Evolutionary conservation across 2,888 invertebrate genomes (phyloP).

Genomic region (Melipona bicolor): DNA sequence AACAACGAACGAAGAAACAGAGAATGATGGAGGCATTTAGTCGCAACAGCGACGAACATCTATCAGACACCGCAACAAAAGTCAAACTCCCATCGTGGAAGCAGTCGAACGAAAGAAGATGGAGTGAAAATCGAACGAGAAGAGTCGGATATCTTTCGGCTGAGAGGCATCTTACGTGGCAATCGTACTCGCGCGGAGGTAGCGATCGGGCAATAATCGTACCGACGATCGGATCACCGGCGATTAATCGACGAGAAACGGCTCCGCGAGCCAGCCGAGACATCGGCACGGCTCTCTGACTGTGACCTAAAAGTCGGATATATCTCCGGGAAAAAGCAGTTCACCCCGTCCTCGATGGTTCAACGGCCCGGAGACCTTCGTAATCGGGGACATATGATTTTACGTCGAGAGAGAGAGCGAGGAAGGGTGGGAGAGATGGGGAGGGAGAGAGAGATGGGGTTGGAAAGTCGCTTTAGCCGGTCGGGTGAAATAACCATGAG

Average conservation of each 20-base stretch:
- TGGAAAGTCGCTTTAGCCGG: constrained; percentile 43
- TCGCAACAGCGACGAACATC: background rate
- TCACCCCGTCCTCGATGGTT: constrained; percentile 80
- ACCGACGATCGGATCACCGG: background rate
- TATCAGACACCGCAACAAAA: background rate
- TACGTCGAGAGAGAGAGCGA: constrained; percentile 3
- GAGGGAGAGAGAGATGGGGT: constrained; percentile 54
- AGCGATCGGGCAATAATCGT: constrained; percentile 16
- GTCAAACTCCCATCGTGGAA: background rate
- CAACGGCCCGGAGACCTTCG: constrained; percentile 80
- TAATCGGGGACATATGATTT: constrained; percentile 72
- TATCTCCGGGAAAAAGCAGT: constrained; percentile 64
- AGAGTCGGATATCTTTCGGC: background rate
- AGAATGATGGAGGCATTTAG: too few species aligned
- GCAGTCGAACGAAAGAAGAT: too few species aligned
- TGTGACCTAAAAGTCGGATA: constrained; percentile 54
- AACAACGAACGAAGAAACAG: too few species aligned
- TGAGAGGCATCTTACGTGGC: background rate
- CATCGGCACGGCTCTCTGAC: constrained; percentile 26
- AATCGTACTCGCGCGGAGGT: background rate
- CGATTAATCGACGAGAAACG: constrained; percentile 42
- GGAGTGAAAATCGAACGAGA: background rate
- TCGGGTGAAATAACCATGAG: constrained; percentile 50
- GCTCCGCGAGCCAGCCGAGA: constrained; percentile 12
- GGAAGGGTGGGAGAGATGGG: constrained; percentile 30